A percentile compares a stretch with the other conserved stretches of the same genome.
phyloP scores from a whole-genome alignment of 2,797 vertebrate genomes.

The Eutrigla gurnardus region DNA sequence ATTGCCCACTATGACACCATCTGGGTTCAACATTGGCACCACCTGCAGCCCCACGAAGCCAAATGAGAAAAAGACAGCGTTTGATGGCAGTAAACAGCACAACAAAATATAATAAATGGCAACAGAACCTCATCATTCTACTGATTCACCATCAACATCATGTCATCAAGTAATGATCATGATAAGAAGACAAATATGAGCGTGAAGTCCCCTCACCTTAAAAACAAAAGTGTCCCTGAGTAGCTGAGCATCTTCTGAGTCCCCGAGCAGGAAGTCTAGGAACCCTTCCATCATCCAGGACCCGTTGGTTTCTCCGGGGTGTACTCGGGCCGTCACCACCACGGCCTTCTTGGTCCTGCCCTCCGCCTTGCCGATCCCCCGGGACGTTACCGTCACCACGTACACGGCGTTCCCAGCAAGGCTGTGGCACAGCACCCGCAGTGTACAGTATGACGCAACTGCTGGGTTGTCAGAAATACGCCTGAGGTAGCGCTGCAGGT shows the following conservation, averaged over 20 bases:
- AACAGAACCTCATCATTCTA: not conserved
- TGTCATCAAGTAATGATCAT: not conserved
- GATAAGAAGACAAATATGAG: not conserved
- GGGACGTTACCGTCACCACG: constrained; percentile 88
- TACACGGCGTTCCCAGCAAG: constrained; percentile 91
- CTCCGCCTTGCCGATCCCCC: constrained; percentile 37
- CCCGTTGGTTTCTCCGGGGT: constrained; percentile 91
- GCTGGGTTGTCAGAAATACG: constrained; percentile 79
- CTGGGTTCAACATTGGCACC: constrained; percentile 96
- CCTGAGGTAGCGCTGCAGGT: constrained; percentile 87
- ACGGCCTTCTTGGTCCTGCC: constrained; percentile 84
- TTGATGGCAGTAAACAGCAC: not conserved
- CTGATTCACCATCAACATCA: not conserved
- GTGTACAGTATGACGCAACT: constrained; percentile 83
- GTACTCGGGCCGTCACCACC: constrained; percentile 90
- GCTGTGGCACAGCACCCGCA: constrained; percentile 89
- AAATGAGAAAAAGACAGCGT: not conserved
- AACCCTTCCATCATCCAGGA: constrained; percentile 97
- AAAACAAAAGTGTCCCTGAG: constrained; percentile 92
- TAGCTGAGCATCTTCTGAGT: constrained; percentile 87
- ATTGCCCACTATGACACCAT: constrained; percentile 95
- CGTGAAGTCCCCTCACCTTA: constrained; percentile 77
- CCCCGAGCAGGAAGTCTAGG: constrained; percentile 90
- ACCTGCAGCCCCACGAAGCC: constrained; percentile 71
- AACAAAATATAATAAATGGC: not conserved